Conservation (phyloP, 2,113 vertebrate species). For the Mungos mungo region DNA sequence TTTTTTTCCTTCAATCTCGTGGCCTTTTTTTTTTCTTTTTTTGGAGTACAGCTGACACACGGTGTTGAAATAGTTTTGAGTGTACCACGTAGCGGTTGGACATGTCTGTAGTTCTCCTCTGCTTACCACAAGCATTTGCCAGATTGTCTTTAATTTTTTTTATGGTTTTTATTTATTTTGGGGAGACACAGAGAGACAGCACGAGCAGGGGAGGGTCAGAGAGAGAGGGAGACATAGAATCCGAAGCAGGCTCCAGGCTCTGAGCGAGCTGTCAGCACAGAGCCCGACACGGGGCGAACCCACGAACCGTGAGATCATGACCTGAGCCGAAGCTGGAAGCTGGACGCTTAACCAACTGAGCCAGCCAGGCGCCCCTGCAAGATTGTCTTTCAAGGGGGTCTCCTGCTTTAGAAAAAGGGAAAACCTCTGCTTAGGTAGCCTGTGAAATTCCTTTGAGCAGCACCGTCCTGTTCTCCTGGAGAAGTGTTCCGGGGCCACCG, state of each 20-base stretch:
- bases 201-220: no score
- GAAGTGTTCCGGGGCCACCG: not conserved
- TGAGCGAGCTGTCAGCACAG: no score
- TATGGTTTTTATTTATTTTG: no score
- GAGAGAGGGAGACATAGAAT: no score
- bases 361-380: not conserved
- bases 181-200: no score
- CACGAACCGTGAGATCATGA: no score
- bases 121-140: not conserved
- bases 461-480: not conserved
- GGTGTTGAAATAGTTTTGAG: not conserved
- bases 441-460: not conserved
- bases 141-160: not conserved
- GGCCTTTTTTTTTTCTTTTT: not conserved
- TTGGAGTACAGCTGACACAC: not conserved
- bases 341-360: no score
- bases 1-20: not conserved
- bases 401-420: not conserved
- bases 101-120: not conserved
- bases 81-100: rapidly evolving
- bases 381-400: not conserved
- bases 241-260: no score
- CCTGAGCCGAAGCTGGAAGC: no score
- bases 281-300: no score
- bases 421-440: not conserved